These are phyloP conservation scores for Melinopterus prodromus DNA, from an alignment of 2,888 invertebrate genomes.

Conservation along the genomic window DNA sequence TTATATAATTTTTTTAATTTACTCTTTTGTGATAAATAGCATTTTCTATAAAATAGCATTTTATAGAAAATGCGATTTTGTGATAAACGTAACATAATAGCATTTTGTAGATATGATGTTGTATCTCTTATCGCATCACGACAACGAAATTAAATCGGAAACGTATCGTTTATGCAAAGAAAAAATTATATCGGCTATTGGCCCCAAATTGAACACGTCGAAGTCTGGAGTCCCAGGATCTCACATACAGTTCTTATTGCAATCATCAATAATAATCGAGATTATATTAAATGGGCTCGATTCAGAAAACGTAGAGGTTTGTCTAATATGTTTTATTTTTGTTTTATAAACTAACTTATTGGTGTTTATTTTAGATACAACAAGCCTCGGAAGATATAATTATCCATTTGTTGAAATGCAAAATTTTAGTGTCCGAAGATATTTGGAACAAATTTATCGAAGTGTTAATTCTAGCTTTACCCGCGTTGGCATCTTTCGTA, in stretches of 20 bases:
- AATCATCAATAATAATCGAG: conserved; percentile 68
- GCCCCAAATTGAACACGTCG: conserved; percentile 60
- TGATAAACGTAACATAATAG: neutral
- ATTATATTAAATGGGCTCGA: conserved; percentile 70
- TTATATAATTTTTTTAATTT: conserved; percentile 7
- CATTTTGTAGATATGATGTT: conserved; percentile 59
- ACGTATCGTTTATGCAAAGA: conserved; percentile 66
- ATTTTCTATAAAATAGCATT: too few species aligned
- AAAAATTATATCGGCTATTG: conserved; percentile 65
- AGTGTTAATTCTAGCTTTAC: conserved; percentile 67
- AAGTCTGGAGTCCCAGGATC: conserved; percentile 57
- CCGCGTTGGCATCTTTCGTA: conserved; percentile 69
- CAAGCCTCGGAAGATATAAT: conserved; percentile 68
- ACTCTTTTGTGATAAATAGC: conserved; percentile 24
- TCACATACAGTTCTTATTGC: conserved; percentile 65
- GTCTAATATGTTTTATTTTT: conserved; percentile 10
- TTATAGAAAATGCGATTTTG: too few species aligned
- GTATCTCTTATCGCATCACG: conserved; percentile 66
- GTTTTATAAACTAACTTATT: conserved; percentile 9
- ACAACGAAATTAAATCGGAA: conserved; percentile 63
- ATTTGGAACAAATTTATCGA: conserved; percentile 71
- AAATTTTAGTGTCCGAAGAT: conserved; percentile 67
- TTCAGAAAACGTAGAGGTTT: conserved; percentile 59
- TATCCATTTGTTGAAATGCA: conserved; percentile 70
- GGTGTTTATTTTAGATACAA: conserved; percentile 62